Evolutionary conservation across 2,888 invertebrate genomes (phyloP).

Genomic region (Drosophila mulleri): DNA sequence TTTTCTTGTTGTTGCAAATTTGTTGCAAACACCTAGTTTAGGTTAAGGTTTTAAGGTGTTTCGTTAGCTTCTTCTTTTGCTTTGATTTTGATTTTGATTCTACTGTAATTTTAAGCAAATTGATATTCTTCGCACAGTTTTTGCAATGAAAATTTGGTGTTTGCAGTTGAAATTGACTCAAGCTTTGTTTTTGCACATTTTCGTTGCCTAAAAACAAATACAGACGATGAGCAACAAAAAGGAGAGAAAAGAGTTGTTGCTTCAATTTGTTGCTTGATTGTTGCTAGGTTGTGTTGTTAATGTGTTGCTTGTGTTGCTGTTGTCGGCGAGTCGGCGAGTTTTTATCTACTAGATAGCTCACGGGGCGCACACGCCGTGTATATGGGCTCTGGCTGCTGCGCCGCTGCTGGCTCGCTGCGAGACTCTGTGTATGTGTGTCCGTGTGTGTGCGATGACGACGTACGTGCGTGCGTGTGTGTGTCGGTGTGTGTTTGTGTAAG

Average conservation of each 20-base stretch:
- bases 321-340: constrained; percentile 75
- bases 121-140: constrained; percentile 8
- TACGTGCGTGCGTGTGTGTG: constrained; percentile 24
- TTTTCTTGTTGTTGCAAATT: constrained; percentile 20
- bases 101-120: neutral
- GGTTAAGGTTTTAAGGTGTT: constrained; percentile 5
- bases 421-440: constrained; percentile 14
- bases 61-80: neutral
- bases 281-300: constrained; percentile 31
- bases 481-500: constrained; percentile 38
- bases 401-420: constrained; percentile 40
- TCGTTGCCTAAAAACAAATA: constrained; percentile 2
- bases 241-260: constrained; percentile 18
- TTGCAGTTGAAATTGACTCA: constrained; percentile 3
- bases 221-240: constrained; percentile 1
- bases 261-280: constrained; percentile 31
- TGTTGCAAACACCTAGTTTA: constrained; percentile 6
- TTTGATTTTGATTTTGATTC: neutral
- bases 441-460: constrained; percentile 24
- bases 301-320: constrained; percentile 51
- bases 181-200: constrained; percentile 36
- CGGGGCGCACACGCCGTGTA: constrained; percentile 75
- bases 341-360: constrained; percentile 80
- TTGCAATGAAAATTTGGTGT: constrained; percentile 1
- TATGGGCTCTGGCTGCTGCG: constrained; percentile 67